Evolutionary conservation across 2,797 vertebrate genomes (phyloP).

Genomic region (Lutjanus campechanus): DNA sequence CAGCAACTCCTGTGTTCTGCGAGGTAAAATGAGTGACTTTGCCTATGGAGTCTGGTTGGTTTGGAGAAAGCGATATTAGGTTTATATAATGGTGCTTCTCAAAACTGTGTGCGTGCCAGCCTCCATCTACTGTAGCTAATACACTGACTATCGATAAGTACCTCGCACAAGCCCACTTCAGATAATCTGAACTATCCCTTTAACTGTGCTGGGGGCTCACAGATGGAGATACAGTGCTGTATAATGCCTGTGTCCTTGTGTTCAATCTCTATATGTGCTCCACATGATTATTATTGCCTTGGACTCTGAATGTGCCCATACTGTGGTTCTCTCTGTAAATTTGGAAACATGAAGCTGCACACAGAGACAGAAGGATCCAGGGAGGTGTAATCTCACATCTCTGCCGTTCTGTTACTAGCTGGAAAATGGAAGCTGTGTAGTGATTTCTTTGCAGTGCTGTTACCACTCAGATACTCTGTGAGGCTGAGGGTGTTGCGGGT

Average conservation of each 20-base stretch:
- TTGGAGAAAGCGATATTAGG: too few relatives aligned
- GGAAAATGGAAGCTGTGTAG: conserved; percentile 57
- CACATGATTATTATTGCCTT: conserved; percentile 13
- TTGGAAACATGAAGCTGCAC: conserved; percentile 43
- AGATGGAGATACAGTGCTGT: background rate
- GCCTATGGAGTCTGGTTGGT: too few relatives aligned
- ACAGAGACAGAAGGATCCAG: conserved; percentile 61
- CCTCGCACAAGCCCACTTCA: too few relatives aligned
- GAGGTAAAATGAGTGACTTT: too few relatives aligned
- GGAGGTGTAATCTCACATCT: conserved; percentile 75
- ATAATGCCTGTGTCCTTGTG: background rate
- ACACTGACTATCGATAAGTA: too few relatives aligned
- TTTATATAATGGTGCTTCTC: too few relatives aligned
- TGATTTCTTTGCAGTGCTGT: conserved; percentile 47
- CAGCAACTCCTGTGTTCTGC: too few relatives aligned
- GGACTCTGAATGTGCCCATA: conserved; percentile 21
- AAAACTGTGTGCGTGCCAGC: too few relatives aligned
- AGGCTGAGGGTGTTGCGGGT: conserved; percentile 35
- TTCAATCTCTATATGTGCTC: conserved; percentile 9
- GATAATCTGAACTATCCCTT: background rate
- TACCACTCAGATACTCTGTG: conserved; percentile 37
- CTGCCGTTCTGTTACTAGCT: conserved; percentile 74
- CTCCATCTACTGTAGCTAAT: too few relatives aligned
- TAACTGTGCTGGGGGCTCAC: conserved; percentile 22
- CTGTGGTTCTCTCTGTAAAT: conserved; percentile 39